Evolutionary conservation across 2,888 invertebrate species (phyloP).

Genomic region (Chorisops tibialis): DNA sequence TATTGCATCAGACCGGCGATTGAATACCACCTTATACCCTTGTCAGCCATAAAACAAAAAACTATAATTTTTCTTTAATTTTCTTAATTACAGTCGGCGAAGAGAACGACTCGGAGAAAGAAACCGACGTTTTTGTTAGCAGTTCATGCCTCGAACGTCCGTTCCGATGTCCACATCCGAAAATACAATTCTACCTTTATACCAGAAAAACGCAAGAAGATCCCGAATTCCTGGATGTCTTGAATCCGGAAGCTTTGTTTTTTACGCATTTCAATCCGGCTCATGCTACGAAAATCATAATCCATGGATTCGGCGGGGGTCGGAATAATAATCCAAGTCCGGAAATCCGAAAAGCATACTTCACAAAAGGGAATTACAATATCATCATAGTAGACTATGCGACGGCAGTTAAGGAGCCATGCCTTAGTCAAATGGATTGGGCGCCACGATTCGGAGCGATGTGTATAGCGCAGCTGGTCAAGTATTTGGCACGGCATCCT

Average conservation of each 20-base stretch:
- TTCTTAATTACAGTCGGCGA: constrained; percentile 34
- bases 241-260: constrained; percentile 66
- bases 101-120: constrained; percentile 42
- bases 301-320: constrained; percentile 89
- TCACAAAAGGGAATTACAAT: constrained; percentile 75
- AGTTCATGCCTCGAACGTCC: constrained; percentile 78
- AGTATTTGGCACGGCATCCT: constrained; percentile 74
- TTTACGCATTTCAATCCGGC: constrained; percentile 73
- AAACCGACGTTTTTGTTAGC: constrained; percentile 71
- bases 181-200: constrained; percentile 77
- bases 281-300: constrained; percentile 80
- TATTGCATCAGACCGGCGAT: too few species aligned
- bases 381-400: constrained; percentile 85
- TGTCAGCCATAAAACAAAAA: not conserved
- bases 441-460: constrained; percentile 63
- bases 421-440: constrained; percentile 73
- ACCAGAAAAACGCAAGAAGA: constrained; percentile 74
- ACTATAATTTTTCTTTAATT: too few species aligned
- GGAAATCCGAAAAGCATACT: constrained; percentile 79
- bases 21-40: too few species aligned
- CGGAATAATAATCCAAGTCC: constrained; percentile 78
- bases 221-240: constrained; percentile 69
- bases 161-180: constrained; percentile 76
- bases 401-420: constrained; percentile 75
- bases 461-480: constrained; percentile 77